Base-by-base conservation (phyloP, 2,113 vertebrate genomes). In the Myocastor coypus region DNA sequence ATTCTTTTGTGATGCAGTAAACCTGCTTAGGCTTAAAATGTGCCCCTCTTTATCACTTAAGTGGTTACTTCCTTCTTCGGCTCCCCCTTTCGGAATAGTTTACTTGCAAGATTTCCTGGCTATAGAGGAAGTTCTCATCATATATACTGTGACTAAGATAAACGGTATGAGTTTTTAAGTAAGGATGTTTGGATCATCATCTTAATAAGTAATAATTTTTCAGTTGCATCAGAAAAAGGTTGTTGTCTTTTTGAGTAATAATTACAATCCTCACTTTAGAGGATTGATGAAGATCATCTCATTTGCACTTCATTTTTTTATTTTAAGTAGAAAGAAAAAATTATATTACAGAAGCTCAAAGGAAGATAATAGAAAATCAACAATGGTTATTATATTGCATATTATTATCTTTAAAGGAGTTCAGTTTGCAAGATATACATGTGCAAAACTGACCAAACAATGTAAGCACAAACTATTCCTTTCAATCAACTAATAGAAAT, bases 41-140 rank as follows among this genome's bases (percentile, higher is more conserved):
- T 30, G 59, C 97, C 97, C 93, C 97, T 92, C 95, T 97, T 98
- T 97, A 69, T 57, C 22, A 61, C 42, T 64, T 20, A 85, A 81
- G 80, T 82, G 52, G 57, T 85, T 84, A 88, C 89, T 95, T 96
- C 97, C 89, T 95, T 87, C 64, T 96, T 93, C 7, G n/a, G 14
- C 30, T 59, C 80, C 84, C 64, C 63, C 71, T 85, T 91, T 93
- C 75, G 93, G 55, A 46, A 16, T 37, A 91, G 93, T 97, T 94
- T 19, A 89, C 52, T 96, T 97, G 96, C 83, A 87, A 78, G 75
- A 89, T 84, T 97, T 97, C 94, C 96, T 97, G 93, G 57, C 52
- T 88, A 0, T 59, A 69, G 87, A 96, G 96, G 94, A 97, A 97
- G 94, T 96, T 88, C 86, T 83, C 77, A 86, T 88, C 77, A 94